These are phyloP conservation scores for Hyles vespertilio DNA, from an alignment of 1,140 invertebrate species.

Conservation along the genomic window DNA sequence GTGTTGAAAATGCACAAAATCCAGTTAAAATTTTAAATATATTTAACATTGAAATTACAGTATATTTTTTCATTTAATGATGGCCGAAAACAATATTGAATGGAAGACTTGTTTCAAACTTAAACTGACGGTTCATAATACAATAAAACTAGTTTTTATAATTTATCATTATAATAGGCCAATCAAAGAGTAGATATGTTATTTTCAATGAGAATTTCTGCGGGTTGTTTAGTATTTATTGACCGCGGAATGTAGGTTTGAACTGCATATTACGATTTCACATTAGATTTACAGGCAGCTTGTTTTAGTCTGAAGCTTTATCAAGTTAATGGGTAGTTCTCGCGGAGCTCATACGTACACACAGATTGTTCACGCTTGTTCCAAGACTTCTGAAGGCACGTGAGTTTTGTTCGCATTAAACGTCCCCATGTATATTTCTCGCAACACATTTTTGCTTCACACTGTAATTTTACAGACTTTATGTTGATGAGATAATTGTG, in stretches of 20 bases:
- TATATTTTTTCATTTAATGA: slow-evolving; percentile 2
- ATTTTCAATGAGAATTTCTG: not conserved
- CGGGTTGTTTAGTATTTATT: not conserved
- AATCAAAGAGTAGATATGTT: not conserved
- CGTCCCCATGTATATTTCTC: too few species aligned
- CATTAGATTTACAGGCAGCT: not conserved
- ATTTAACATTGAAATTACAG: not conserved
- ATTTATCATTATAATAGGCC: not conserved
- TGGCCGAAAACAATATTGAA: not conserved
- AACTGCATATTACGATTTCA: not conserved
- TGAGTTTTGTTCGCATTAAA: too few species aligned
- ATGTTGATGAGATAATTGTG: too few species aligned
- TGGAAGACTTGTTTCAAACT: not conserved
- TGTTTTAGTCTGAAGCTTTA: not conserved
- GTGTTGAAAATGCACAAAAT: too few species aligned
- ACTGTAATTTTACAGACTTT: too few species aligned
- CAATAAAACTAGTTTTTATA: too few species aligned
- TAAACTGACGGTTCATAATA: not conserved
- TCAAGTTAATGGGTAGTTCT: slow-evolving; percentile 1
- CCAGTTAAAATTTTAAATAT: too few species aligned
- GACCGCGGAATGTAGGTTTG: too few species aligned
- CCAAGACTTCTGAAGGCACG: too few species aligned
- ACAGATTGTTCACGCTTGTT: too few species aligned
- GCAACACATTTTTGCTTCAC: too few species aligned
- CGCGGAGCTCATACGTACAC: not conserved